Conservation (phyloP, 2,888 invertebrate genomes). For the Sabatieria punctata region DNA sequence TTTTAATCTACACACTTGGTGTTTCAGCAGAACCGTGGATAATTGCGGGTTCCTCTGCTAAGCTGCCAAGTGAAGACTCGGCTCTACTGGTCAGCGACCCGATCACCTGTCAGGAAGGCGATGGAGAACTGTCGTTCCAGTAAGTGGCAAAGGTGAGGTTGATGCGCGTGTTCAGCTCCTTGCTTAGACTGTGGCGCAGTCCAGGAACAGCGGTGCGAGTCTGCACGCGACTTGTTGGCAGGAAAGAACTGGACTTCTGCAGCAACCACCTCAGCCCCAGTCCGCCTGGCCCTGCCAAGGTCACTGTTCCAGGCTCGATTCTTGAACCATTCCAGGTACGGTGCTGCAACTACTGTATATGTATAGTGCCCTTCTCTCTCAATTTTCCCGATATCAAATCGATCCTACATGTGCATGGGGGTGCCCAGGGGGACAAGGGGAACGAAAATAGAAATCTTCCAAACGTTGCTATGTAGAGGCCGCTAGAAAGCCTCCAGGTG, state of each 20-base stretch:
- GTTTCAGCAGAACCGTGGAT: slow-evolving; percentile 18
- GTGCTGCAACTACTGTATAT: neutral
- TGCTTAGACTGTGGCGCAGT: slow-evolving; percentile 17
- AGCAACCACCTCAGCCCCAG: slow-evolving; percentile 17
- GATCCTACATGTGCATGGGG: too few species aligned
- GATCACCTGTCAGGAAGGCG: slow-evolving; percentile 22
- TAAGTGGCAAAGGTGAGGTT: neutral
- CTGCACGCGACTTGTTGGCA: slow-evolving; percentile 18
- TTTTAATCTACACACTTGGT: too few species aligned
- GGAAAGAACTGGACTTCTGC: slow-evolving; percentile 20
- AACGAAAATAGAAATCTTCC: too few species aligned
- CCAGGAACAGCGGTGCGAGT: slow-evolving; percentile 20
- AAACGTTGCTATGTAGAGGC: too few species aligned
- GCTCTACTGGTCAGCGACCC: slow-evolving; percentile 22
- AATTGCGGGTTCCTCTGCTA: slow-evolving; percentile 16
- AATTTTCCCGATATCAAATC: too few species aligned
- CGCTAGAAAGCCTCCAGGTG: too few species aligned
- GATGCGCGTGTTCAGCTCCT: neutral
- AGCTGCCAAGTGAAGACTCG: slow-evolving; percentile 14
- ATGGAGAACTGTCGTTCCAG: slow-evolving; percentile 16
- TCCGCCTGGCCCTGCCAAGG: slow-evolving; percentile 16
- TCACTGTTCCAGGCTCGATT: slow-evolving; percentile 20
- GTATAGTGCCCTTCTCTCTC: too few species aligned
- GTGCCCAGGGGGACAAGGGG: too few species aligned
- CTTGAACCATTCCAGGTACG: slow-evolving; percentile 18